Conservation (phyloP, 2,113 vertebrate species). For the Suricata suricatta region DNA sequence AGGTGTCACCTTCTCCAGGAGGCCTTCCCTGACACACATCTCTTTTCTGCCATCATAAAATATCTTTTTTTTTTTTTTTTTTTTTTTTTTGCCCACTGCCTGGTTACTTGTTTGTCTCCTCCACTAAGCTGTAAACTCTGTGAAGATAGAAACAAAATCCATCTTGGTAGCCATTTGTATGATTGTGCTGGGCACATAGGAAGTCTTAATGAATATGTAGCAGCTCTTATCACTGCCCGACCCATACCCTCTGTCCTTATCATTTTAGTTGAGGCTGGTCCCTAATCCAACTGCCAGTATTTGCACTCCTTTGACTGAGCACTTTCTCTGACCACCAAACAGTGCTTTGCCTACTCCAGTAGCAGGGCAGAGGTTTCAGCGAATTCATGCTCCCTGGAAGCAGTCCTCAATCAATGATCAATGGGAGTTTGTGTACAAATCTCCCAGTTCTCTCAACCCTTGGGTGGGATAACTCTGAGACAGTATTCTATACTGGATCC, state of each 20-base stretch:
- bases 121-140: background rate
- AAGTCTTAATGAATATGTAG: background rate
- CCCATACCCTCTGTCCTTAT: background rate
- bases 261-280: background rate
- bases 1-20: background rate
- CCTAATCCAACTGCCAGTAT: background rate
- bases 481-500: background rate
- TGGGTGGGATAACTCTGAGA: background rate
- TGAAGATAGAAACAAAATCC: background rate
- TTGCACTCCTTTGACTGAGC: background rate
- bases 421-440: background rate
- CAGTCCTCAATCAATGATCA: background rate
- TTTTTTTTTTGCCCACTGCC: background rate
- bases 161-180: background rate
- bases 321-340: background rate
- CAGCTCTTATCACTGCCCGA: background rate
- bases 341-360: background rate
- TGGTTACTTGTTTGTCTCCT: background rate
- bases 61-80: too few species aligned
- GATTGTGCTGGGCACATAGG: background rate
- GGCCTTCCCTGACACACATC: background rate
- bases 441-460: background rate
- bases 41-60: background rate
- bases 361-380: background rate
- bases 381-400: background rate